These are phyloP conservation scores for Lophura swinhoii DNA, from an alignment of 2,797 vertebrate genomes.

Conservation along the genomic window DNA sequence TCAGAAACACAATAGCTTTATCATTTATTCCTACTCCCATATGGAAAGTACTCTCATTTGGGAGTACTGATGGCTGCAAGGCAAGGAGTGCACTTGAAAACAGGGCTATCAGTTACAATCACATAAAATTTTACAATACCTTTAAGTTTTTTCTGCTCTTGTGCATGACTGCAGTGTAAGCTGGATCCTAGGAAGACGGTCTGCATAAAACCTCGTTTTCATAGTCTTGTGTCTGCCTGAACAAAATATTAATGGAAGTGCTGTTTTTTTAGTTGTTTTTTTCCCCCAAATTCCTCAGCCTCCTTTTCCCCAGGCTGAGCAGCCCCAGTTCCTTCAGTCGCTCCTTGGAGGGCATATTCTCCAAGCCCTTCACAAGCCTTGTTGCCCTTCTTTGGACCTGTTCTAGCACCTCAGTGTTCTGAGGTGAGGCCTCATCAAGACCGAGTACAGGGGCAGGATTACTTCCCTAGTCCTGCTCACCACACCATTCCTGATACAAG, in stretches of 20 bases:
- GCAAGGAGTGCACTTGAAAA: fast-evolving
- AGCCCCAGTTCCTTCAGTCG: no score
- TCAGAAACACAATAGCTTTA: neutral
- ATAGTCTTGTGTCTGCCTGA: neutral
- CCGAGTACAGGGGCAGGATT: no score
- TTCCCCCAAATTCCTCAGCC: no score
- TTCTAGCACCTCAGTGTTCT: no score
- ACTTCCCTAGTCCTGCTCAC: no score
- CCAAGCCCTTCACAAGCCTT: no score
- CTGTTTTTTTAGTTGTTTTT: no score
- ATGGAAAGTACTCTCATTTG: neutral
- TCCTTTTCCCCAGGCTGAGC: no score
- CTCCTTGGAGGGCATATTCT: no score
- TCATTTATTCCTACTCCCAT: neutral
- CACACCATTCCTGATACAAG: no score
- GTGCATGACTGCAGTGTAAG: neutral
- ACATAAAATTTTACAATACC: neutral
- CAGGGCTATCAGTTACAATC: fast-evolving
- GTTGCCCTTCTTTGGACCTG: no score
- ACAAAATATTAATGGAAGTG: neutral
- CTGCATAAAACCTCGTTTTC: neutral
- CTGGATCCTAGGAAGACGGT: neutral
- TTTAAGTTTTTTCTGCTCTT: neutral
- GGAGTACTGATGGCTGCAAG: neutral
- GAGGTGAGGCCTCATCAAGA: no score